A percentile compares a stretch with the other conserved stretches of the same genome.
These are phyloP conservation scores for Pyrocoelia pectoralis DNA, from an alignment of 2,888 invertebrate genomes.

Conservation along the genomic window DNA sequence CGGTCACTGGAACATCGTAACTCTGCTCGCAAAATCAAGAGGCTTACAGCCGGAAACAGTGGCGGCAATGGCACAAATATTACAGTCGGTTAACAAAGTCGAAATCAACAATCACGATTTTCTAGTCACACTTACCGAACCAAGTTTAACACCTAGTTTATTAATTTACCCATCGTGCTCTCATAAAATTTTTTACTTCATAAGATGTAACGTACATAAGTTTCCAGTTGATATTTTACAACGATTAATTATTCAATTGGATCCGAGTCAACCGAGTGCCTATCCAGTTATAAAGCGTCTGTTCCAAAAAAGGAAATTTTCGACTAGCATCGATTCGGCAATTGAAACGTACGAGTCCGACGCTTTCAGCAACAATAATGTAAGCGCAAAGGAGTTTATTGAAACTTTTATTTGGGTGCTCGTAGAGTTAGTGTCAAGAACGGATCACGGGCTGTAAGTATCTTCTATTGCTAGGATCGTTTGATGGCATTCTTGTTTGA, in stretches of 20 bases:
- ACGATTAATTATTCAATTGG: slow-evolving; percentile 65
- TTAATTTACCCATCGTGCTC: slow-evolving; percentile 52
- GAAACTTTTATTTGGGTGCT: slow-evolving; percentile 63
- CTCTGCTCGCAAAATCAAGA: slow-evolving; percentile 60
- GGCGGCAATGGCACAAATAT: slow-evolving; percentile 63
- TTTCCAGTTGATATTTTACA: slow-evolving; percentile 54
- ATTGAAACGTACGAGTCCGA: slow-evolving; percentile 61
- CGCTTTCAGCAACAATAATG: slow-evolving; percentile 46
- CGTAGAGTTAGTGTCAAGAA: slow-evolving; percentile 59
- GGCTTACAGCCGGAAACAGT: slow-evolving; percentile 67
- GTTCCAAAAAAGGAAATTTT: slow-evolving; percentile 53
- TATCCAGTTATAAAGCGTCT: slow-evolving; percentile 58
- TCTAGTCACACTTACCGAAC: slow-evolving; percentile 55
- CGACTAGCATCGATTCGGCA: slow-evolving; percentile 61
- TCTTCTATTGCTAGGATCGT: background rate
- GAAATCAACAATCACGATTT: slow-evolving; percentile 51
- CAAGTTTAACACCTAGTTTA: slow-evolving; percentile 55
- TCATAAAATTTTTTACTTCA: slow-evolving; percentile 52
- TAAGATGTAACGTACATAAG: slow-evolving; percentile 49
- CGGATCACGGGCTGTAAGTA: slow-evolving; percentile 45
- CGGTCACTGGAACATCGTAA: slow-evolving; percentile 67
- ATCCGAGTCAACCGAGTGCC: slow-evolving; percentile 68
- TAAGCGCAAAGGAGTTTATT: slow-evolving; percentile 59
- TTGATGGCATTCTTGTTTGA: slow-evolving; percentile 25
- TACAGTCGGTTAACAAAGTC: slow-evolving; percentile 54